Conservation (phyloP, 1,140 invertebrate species). For the Cyclina sinensis region DNA sequence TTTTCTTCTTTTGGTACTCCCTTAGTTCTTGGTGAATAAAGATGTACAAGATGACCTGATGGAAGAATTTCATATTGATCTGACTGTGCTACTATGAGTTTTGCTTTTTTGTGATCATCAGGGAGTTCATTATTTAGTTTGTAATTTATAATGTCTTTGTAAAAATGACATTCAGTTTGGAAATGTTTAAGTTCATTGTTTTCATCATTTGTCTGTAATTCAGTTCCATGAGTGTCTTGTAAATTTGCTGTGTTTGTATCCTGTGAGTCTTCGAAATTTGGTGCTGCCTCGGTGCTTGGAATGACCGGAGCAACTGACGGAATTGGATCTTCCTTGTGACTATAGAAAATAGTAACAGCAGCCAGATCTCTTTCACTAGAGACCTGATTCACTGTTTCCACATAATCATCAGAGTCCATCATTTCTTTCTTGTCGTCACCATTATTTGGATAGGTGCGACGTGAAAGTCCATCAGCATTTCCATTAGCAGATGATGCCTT, state of each 20-base stretch:
- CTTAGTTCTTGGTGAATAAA: conserved; percentile 31
- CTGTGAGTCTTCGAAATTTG: neutral
- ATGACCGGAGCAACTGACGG: neutral
- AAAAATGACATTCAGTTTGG: conserved; percentile 37
- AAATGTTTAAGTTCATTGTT: neutral
- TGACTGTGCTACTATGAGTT: neutral
- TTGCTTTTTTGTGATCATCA: neutral
- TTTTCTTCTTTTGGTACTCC: neutral
- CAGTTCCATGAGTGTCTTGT: neutral
- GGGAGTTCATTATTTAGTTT: neutral
- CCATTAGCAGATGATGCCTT: neutral
- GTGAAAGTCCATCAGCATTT: neutral
- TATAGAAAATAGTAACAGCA: neutral
- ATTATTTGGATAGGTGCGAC: neutral
- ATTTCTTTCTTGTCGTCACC: too few species aligned
- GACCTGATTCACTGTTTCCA: too few species aligned
- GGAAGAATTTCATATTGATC: conserved; percentile 29
- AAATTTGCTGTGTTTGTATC: neutral
- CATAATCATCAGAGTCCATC: too few species aligned
- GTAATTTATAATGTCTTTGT: conserved; percentile 6
- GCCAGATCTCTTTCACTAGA: neutral
- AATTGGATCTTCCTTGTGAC: neutral
- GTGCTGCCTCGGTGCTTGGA: neutral
- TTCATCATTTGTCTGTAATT: neutral
- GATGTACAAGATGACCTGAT: conserved; percentile 61